Evolutionary conservation across 2,113 vertebrate species (phyloP).

Genomic region (Halichoerus grypus): DNA sequence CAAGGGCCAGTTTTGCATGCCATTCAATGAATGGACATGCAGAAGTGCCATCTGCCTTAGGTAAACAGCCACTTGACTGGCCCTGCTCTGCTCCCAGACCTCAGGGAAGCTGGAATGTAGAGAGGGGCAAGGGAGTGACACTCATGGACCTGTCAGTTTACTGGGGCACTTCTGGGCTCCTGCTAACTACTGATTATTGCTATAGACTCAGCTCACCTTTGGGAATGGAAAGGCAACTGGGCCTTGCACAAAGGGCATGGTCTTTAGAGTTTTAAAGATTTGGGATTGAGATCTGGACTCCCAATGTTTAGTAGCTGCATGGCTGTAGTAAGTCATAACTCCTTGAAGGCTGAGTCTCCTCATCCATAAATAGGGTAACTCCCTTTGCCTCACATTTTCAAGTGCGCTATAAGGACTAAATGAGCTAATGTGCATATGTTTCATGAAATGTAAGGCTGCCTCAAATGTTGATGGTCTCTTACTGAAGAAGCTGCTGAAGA

Average conservation of each 20-base stretch:
- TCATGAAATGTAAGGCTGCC: neutral
- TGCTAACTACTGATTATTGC: neutral
- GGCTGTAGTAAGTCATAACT: neutral
- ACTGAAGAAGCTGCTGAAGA: neutral
- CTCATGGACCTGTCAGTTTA: neutral
- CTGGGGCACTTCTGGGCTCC: neutral
- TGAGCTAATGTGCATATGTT: neutral
- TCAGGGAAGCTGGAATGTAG: neutral
- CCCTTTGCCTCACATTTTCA: neutral
- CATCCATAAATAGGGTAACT: slow-evolving; percentile 2
- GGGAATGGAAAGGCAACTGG: neutral
- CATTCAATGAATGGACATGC: neutral
- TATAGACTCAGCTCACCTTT: neutral
- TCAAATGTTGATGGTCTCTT: neutral
- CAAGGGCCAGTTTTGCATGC: neutral
- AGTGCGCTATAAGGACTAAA: neutral
- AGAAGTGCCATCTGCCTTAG: neutral
- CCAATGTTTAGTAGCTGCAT: neutral
- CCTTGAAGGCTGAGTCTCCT: slow-evolving; percentile 10
- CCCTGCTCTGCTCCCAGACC: neutral
- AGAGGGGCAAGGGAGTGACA: neutral
- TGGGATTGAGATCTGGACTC: neutral
- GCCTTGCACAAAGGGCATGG: neutral
- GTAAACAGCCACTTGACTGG: neutral
- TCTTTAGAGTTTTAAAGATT: neutral